Evolutionary conservation across 2,888 invertebrate species (phyloP), one percentile per base, ranked within the genome.

Genomic region (Griposia aprilina): DNA sequence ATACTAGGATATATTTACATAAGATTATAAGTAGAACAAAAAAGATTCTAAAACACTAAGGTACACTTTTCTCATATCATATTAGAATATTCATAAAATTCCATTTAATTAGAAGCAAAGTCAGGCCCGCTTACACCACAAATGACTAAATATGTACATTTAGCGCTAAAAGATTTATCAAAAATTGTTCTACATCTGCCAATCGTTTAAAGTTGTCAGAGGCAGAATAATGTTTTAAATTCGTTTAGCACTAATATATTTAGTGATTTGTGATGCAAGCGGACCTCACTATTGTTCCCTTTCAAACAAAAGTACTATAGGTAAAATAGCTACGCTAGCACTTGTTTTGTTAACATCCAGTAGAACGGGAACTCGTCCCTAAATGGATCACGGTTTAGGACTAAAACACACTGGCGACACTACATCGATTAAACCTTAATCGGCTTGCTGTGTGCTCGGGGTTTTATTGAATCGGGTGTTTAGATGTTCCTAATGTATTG

Each of bases 351-450:
- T 76, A 30, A 79, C 85, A 81, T 78, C 76, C 70, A 75, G 65
- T 74, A 81, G 62, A 80, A 80, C 77, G 77, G 65, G 62, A 45
- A 73, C 74, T 68, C 72, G 81, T 68, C 45, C 52, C 80, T 84
- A 88, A 89, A 89, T 88, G 84, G 78, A 80, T 84, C 75, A 84
- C 41, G 77, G 65, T 74, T 86, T 86, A 86, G 78, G 83, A 55
- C 77, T 76, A 52, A 48, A 80, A 23, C 74, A 87, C 81, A 81
- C 74, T 62, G 73, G 41, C 69, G 80, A 74, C 78, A 80, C 75
- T 74, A 73, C 78, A 68, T 76, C 74, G 67, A 73, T 76, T 86
- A 74, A 80, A 75, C 59, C 63, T 55, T 70, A 78, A 84, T 86
- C 80, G 69, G 72, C 60, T 87, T 84, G 50, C 66, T 50, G 30